Evolutionary conservation across 2,888 invertebrate species (phyloP).

Genomic region (Dyspetes luteomarginatus): DNA sequence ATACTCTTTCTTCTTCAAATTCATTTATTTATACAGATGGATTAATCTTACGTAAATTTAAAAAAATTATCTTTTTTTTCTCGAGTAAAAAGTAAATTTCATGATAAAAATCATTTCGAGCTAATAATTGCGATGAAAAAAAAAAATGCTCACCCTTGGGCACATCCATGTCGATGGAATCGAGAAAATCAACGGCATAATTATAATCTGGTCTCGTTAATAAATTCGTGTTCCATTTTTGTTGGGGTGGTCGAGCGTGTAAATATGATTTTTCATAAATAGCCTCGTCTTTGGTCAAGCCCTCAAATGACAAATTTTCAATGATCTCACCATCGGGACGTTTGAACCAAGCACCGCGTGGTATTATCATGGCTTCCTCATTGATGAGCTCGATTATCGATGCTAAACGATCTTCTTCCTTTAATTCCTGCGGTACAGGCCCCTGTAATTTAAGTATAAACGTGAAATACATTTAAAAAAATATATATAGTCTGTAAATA

Average conservation of each 20-base stretch:
- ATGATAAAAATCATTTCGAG: too few relatives aligned
- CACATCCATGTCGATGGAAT: conserved; percentile 91
- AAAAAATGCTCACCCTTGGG: conserved; percentile 86
- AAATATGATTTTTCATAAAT: conserved; percentile 90
- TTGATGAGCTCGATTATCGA: conserved; percentile 89
- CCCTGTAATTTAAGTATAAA: conserved; percentile 77
- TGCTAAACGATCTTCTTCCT: conserved; percentile 91
- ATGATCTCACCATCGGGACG: conserved; percentile 89
- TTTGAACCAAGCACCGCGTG: conserved; percentile 91
- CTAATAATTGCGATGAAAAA: background rate
- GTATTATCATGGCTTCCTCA: conserved; percentile 90
- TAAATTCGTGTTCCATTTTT: conserved; percentile 90
- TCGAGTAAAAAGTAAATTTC: too few relatives aligned
- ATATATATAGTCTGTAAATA: background rate
- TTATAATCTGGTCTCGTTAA: conserved; percentile 92
- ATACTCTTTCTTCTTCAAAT: background rate
- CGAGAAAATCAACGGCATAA: conserved; percentile 93
- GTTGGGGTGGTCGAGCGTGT: conserved; percentile 89
- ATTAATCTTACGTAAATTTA: background rate
- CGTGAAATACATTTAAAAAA: background rate
- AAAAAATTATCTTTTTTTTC: background rate
- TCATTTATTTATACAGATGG: background rate
- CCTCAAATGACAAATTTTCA: conserved; percentile 89
- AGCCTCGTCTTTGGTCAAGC: conserved; percentile 87
- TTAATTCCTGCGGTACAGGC: conserved; percentile 85